Evolutionary conservation across 2,797 vertebrate species (phyloP).

Genomic region (Anguilla megastoma): DNA sequence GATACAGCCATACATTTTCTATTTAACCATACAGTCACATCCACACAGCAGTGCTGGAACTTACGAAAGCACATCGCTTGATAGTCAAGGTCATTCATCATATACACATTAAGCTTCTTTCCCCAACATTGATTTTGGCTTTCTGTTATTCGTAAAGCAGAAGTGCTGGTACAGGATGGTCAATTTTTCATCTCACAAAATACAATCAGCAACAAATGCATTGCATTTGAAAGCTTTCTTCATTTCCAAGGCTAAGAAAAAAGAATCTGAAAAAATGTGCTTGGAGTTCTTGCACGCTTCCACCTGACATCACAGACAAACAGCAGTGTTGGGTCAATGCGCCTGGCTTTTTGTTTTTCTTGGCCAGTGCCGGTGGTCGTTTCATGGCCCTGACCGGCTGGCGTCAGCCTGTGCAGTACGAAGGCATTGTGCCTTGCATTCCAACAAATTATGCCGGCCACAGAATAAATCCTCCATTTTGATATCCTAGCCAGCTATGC

Average conservation of each 20-base stretch:
- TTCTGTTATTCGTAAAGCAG: not conserved
- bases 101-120: not conserved
- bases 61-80: not conserved
- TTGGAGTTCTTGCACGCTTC: not conserved
- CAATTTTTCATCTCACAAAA: conserved; percentile 37
- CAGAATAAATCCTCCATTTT: not conserved
- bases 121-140: not conserved
- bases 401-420: not conserved
- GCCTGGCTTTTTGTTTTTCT: not conserved
- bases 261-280: not conserved
- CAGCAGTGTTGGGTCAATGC: not conserved
- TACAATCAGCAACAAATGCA: conserved; percentile 30
- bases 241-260: not conserved
- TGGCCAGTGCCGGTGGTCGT: not conserved
- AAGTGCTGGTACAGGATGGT: conserved; percentile 18
- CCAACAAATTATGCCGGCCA: conserved; percentile 1
- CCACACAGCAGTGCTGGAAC: not conserved
- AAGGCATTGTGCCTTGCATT: not conserved
- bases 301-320: not conserved
- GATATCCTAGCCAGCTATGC: not conserved
- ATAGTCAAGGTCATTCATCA: not conserved
- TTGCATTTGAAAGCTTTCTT: conserved; percentile 30
- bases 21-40: not conserved
- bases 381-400: not conserved
- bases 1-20: not conserved